These are phyloP conservation scores for Eupithecia pulchellata DNA, from an alignment of 2,888 invertebrate species.

Conservation along the genomic window DNA sequence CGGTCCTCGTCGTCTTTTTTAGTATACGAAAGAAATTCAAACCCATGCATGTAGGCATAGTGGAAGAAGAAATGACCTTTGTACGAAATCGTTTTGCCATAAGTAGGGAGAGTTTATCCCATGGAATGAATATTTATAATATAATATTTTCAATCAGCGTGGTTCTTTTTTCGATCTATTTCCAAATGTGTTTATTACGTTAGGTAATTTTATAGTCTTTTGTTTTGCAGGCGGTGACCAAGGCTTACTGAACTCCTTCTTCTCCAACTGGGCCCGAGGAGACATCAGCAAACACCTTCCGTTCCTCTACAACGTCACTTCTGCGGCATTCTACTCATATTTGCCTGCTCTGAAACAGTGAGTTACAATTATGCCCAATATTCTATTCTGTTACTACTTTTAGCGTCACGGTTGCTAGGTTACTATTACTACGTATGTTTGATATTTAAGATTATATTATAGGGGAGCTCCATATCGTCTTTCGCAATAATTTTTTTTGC, in stretches of 20 bases:
- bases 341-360: slow-evolving; percentile 98
- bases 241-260: slow-evolving; percentile 97
- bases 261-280: slow-evolving; percentile 96
- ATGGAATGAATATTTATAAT: neutral
- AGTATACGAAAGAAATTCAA: neutral
- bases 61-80: neutral
- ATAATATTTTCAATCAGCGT: neutral
- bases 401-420: neutral
- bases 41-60: neutral
- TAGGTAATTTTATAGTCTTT: slow-evolving; percentile 5
- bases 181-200: neutral
- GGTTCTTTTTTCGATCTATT: neutral
- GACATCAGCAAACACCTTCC: slow-evolving; percentile 97
- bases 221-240: slow-evolving; percentile 92
- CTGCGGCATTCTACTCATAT: slow-evolving; percentile 98
- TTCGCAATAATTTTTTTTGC: no score
- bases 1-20: neutral
- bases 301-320: slow-evolving; percentile 98
- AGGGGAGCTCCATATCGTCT: no score
- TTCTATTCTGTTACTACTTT: neutral
- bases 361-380: slow-evolving; percentile 52
- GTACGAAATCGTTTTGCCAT: neutral
- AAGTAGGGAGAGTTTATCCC: neutral
- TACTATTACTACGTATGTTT: neutral
- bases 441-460: neutral